These are phyloP conservation scores for Andricus curvator DNA, from an alignment of 2,888 invertebrate species.

Conservation along the genomic window DNA sequence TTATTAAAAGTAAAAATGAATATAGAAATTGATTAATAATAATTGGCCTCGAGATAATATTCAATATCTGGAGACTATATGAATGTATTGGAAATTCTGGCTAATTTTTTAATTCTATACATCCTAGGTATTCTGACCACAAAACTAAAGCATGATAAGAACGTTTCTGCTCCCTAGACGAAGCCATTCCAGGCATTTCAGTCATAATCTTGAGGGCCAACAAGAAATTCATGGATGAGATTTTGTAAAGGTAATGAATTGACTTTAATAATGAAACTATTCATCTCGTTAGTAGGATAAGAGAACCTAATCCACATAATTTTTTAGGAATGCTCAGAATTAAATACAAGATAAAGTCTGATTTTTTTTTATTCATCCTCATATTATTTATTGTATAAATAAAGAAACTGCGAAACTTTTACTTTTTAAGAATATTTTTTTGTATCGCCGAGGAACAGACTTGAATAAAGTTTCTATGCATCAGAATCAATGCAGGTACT, in stretches of 20 bases:
- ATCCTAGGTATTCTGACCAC: conserved; percentile 8
- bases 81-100: conserved; percentile 20
- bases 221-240: conserved; percentile 12
- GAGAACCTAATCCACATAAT: too few relatives aligned
- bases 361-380: too few relatives aligned
- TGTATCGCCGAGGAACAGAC: too few relatives aligned
- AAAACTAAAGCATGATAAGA: conserved; percentile 18
- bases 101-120: not conserved
- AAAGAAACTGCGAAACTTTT: too few relatives aligned
- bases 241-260: not conserved
- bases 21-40: not conserved
- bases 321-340: too few relatives aligned
- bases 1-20: too few relatives aligned
- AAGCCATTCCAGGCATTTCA: conserved; percentile 12
- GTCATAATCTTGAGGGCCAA: not conserved
- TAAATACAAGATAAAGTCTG: too few relatives aligned
- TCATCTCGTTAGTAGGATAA: too few relatives aligned
- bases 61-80: not conserved
- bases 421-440: too few relatives aligned
- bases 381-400: too few relatives aligned
- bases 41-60: not conserved
- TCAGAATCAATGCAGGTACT: too few relatives aligned
- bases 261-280: not conserved
- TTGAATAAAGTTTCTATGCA: too few relatives aligned
- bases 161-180: not conserved